A percentile compares a stretch with the other conserved stretches of the same genome.
Conservation (phyloP, 2,113 vertebrate genomes). For the Tetrax tetrax region DNA sequence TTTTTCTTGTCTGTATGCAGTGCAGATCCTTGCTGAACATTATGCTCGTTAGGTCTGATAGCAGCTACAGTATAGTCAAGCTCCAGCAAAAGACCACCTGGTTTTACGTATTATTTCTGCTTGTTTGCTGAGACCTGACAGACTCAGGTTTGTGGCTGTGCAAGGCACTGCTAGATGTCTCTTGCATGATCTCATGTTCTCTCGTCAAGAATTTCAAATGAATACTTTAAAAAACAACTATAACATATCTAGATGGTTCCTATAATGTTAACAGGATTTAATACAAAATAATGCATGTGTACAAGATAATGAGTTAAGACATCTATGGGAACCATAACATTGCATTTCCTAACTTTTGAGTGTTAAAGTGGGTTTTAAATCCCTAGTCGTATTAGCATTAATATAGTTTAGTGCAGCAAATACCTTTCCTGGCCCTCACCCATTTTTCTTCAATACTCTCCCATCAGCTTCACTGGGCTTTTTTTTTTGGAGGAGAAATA, state of each 20-base stretch:
- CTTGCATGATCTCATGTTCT: background rate
- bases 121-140: background rate
- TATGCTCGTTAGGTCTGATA: background rate
- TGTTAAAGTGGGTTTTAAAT: constrained; percentile 27
- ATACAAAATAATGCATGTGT: constrained; percentile 48
- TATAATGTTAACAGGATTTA: constrained; percentile 51
- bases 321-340: constrained; percentile 34
- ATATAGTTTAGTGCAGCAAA: background rate
- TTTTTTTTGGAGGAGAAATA: background rate
- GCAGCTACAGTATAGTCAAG: background rate
- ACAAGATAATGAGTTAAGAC: constrained; percentile 7
- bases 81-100: background rate
- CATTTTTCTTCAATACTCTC: background rate
- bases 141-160: background rate
- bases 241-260: background rate
- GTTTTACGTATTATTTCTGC: background rate
- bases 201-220: background rate
- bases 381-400: constrained; percentile 1
- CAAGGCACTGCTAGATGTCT: background rate
- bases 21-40: background rate
- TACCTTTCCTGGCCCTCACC: background rate
- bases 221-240: constrained; percentile 45
- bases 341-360: constrained; percentile 42
- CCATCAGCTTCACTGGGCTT: background rate
- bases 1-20: background rate